Conservation (phyloP, 2,888 invertebrate species). For the Trisateles emortualis region DNA sequence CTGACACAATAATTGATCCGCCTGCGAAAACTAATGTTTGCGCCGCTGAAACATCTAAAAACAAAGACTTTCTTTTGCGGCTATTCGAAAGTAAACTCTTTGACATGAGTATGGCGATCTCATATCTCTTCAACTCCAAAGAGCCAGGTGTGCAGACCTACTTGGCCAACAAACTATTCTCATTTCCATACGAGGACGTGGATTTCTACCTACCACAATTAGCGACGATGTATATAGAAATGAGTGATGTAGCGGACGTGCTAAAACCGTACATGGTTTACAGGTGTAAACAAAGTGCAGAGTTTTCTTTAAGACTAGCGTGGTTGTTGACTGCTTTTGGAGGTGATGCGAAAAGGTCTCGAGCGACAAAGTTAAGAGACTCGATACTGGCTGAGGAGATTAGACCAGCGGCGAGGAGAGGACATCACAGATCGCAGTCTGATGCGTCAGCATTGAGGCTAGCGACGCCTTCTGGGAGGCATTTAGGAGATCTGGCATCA, state of each 20-base stretch:
- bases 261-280: conserved; percentile 81
- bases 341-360: conserved; percentile 85
- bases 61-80: conserved; percentile 92
- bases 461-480: conserved; percentile 87
- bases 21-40: conserved; percentile 67
- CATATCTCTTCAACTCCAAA: conserved; percentile 99
- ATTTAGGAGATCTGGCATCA: conserved; percentile 96
- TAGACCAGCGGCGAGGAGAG: conserved; percentile 77
- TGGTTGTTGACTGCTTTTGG: conserved; percentile 99
- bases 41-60: conserved; percentile 73
- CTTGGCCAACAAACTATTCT: conserved; percentile 98
- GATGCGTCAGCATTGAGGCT: conserved; percentile 91
- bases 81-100: conserved; percentile 98
- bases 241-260: conserved; percentile 97
- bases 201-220: conserved; percentile 99
- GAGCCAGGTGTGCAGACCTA: conserved; percentile 99
- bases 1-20: conserved; percentile 66
- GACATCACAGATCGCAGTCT: conserved; percentile 91
- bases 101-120: conserved; percentile 99
- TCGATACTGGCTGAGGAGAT: conserved; percentile 81
- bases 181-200: conserved; percentile 96
- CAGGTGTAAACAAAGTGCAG: conserved; percentile 95
- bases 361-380: conserved; percentile 76
- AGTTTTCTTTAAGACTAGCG: conserved; percentile 98
- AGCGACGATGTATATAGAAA: conserved; percentile 99